These are phyloP conservation scores for Ochropleura leucogaster DNA, from an alignment of 2,888 invertebrate genomes.

Conservation along the genomic window DNA sequence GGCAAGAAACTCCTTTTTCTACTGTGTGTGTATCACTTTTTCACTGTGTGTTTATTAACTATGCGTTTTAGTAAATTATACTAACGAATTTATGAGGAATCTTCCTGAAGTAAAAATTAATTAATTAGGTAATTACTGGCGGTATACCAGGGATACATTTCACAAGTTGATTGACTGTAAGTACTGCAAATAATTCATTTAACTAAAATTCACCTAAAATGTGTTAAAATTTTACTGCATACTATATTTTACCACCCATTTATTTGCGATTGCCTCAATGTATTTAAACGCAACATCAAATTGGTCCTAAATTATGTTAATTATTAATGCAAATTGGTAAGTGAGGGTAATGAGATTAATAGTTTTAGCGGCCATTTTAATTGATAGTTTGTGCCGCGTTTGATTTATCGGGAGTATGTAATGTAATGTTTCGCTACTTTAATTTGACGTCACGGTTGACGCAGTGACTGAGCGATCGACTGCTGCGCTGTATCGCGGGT, in stretches of 20 bases:
- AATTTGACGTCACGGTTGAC: too few species aligned
- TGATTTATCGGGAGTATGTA: slow-evolving; percentile 52
- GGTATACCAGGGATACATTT: neutral
- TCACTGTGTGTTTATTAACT: too few species aligned
- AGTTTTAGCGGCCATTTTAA: slow-evolving; percentile 57
- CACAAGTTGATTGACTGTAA: neutral
- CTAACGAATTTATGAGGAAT: too few species aligned
- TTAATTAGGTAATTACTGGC: neutral
- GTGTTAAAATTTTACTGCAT: slow-evolving; percentile 2
- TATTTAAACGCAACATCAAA: slow-evolving; percentile 39
- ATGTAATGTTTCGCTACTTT: neutral
- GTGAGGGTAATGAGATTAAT: slow-evolving; percentile 59
- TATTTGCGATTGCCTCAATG: slow-evolving; percentile 24
- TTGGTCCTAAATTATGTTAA: slow-evolving; percentile 36
- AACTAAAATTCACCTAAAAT: neutral
- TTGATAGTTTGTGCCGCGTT: slow-evolving; percentile 55
- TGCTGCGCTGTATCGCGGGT: too few species aligned
- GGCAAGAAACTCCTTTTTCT: too few species aligned
- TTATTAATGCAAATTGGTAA: slow-evolving; percentile 58
- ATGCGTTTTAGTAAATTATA: too few species aligned
- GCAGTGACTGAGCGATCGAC: too few species aligned
- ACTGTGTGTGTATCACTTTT: too few species aligned
- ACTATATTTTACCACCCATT: neutral
- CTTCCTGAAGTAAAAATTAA: too few species aligned
- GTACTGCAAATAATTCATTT: neutral